These are phyloP conservation scores for Scylla paramamosain DNA, from an alignment of 1,140 invertebrate genomes.

Conservation along the genomic window DNA sequence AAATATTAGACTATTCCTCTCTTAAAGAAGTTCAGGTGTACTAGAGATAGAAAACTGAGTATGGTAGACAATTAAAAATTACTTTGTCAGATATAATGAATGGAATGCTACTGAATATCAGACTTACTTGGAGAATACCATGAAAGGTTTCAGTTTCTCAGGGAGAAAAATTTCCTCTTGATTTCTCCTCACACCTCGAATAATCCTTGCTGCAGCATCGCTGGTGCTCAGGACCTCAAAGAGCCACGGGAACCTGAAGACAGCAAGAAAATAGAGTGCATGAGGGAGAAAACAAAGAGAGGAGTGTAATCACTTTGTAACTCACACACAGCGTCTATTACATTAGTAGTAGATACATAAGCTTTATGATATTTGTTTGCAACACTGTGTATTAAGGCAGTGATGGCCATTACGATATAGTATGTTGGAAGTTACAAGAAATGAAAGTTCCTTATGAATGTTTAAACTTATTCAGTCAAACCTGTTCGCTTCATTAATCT, in stretches of 20 bases:
- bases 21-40: no score
- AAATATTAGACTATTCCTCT: no score
- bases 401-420: not conserved
- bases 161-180: constrained; percentile 83
- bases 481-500: not conserved
- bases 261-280: not conserved
- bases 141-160: constrained; percentile 70
- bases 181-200: constrained; percentile 84
- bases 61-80: no score
- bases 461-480: no score
- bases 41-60: no score
- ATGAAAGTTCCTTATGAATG: no score
- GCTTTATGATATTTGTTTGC: not conserved
- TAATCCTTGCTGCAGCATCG: constrained; percentile 85
- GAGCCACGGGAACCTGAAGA: constrained; percentile 84
- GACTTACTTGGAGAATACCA: constrained; percentile 71
- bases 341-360: not conserved
- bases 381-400: not conserved
- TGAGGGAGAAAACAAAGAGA: no score
- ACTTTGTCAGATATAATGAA: no score
- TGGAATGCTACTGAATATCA: no score
- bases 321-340: not conserved
- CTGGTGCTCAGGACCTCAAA: constrained; percentile 85
- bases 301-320: no score
- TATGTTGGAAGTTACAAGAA: no score